These are phyloP conservation scores for Otolemur garnettii DNA, from an alignment of 2,113 vertebrate genomes.

Conservation along the genomic window DNA sequence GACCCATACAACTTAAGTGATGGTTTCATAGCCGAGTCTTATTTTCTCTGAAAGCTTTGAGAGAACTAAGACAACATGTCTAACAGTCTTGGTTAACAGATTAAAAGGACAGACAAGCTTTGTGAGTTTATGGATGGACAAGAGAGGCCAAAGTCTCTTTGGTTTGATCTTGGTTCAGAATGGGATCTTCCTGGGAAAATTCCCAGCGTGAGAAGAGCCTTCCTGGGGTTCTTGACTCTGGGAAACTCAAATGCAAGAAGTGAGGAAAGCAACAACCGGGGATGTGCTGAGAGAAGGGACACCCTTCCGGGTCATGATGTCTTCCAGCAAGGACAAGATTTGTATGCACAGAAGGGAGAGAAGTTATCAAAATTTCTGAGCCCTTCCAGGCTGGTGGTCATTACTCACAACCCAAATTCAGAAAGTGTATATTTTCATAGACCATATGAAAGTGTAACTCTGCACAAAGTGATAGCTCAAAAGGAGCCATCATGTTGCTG, in stretches of 20 bases:
- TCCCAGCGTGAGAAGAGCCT: not conserved
- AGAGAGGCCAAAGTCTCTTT: not conserved
- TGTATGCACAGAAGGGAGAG: not conserved
- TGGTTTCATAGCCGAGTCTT: not conserved
- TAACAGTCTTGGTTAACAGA: not conserved
- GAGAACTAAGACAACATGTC: not conserved
- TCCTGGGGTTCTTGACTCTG: not conserved
- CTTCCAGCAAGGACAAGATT: not conserved
- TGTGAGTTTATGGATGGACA: not conserved
- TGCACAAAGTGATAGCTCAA: not conserved
- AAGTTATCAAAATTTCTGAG: not conserved
- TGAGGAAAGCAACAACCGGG: not conserved
- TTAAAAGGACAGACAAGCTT: not conserved
- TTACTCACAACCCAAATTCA: not conserved
- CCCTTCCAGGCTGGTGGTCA: not conserved
- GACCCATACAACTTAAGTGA: not conserved
- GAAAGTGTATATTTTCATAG: not conserved
- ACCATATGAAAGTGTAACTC: not conserved
- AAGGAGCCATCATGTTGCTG: not conserved
- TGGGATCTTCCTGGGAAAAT: not conserved
- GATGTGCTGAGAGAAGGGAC: not conserved
- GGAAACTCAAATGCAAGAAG: not conserved
- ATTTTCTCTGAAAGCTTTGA: slow-evolving; percentile 33
- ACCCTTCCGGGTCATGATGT: not conserved
- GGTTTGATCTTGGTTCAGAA: not conserved